These are phyloP conservation scores for Dasypus novemcinctus DNA, from an alignment of 2,113 vertebrate species.

Conservation along the genomic window DNA sequence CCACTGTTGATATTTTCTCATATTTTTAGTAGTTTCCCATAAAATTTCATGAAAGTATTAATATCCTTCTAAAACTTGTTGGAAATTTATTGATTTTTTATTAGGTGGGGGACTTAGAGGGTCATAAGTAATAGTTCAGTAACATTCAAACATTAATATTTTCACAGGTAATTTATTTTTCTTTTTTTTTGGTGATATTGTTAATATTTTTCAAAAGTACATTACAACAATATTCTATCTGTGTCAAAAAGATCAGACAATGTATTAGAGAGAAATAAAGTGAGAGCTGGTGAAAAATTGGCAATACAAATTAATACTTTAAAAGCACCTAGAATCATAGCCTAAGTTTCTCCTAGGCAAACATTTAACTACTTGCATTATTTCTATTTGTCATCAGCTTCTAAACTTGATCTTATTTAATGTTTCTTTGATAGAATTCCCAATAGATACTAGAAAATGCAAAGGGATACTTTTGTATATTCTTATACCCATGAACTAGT, in stretches of 20 bases:
- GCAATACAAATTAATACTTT: neutral
- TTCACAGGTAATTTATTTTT: neutral
- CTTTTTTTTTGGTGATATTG: neutral
- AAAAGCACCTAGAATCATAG: neutral
- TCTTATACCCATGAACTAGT: neutral
- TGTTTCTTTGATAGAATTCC: neutral
- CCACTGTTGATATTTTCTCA: neutral
- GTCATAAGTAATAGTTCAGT: neutral
- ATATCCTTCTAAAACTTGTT: neutral
- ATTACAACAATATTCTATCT: neutral
- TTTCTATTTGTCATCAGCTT: neutral
- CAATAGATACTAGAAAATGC: neutral
- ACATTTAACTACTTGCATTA: neutral
- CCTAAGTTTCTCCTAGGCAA: neutral
- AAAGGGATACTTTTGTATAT: neutral
- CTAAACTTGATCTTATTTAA: neutral
- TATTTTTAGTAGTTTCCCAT: neutral
- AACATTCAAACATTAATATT: neutral
- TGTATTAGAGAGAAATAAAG: neutral
- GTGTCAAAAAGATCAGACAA: neutral
- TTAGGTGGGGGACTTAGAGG: neutral
- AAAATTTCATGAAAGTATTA: neutral
- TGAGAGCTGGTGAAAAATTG: neutral
- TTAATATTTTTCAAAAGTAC: neutral
- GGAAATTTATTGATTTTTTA: neutral